phyloP scores from a whole-genome alignment of 2,113 vertebrate genomes.

The Lepisosteus oculatus region DNA sequence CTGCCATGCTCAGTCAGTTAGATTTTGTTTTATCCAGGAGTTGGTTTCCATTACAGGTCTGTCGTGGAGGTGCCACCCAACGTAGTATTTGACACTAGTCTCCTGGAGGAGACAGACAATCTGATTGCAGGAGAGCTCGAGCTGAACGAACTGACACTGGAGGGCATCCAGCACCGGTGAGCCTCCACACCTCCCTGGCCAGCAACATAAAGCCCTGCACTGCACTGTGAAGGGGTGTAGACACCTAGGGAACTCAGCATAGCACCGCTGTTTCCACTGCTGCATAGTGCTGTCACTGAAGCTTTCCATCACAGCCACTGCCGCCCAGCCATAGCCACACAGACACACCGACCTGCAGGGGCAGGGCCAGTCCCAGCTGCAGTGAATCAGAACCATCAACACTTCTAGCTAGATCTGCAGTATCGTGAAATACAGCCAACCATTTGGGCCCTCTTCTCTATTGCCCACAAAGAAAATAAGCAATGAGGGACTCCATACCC shows the following conservation, averaged over 20 bases:
- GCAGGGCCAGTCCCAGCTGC: no score
- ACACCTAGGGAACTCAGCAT: no score
- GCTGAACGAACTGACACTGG: conserved; percentile 86
- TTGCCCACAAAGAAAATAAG: no score
- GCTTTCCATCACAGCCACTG: not conserved
- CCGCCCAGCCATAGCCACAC: not conserved
- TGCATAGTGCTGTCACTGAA: no score
- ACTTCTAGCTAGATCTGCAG: no score
- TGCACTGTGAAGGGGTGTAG: no score
- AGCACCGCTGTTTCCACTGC: no score
- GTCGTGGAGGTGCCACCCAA: conserved; percentile 59
- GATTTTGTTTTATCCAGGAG: no score
- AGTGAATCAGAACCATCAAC: no score
- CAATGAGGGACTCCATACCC: no score
- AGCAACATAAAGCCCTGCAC: not conserved
- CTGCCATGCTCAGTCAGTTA: not conserved
- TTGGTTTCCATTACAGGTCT: conserved; percentile 57
- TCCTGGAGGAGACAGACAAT: conserved; percentile 77
- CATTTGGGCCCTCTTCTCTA: no score
- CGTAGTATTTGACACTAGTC: conserved; percentile 77
- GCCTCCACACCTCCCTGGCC: conserved; percentile 22
- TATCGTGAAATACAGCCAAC: no score
- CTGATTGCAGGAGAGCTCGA: conserved; percentile 74
- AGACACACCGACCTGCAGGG: not conserved
- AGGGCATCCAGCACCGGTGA: conserved; percentile 85